Percentiles rank a stretch among this genome's conserved stretches.
phyloP scores from a whole-genome alignment of 2,113 vertebrate species.

The Anolis carolinensis region DNA sequence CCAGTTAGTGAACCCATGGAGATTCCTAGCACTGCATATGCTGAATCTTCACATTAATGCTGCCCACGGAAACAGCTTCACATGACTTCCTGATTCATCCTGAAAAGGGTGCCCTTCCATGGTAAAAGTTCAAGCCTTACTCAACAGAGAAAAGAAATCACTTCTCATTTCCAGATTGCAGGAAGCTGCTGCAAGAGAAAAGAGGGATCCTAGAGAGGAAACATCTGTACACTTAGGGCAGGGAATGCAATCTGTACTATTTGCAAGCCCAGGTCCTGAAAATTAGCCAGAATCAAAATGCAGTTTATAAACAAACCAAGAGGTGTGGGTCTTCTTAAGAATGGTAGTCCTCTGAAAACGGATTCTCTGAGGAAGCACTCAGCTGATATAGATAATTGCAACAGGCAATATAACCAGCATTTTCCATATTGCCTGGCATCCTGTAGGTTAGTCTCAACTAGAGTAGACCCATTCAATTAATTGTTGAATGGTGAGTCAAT shows the following conservation, averaged over 20 bases:
- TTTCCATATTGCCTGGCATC: background rate
- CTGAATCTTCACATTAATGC: background rate
- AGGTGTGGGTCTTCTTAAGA: background rate
- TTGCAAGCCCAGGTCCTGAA: background rate
- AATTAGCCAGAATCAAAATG: background rate
- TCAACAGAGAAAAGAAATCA: conserved; percentile 52
- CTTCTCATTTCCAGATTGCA: conserved; percentile 66
- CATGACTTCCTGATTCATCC: conserved; percentile 26
- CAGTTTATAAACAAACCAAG: background rate
- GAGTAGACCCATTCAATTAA: too few species aligned
- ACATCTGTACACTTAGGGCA: conserved; percentile 70
- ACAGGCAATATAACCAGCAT: background rate
- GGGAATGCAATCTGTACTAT: background rate
- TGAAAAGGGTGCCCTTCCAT: background rate
- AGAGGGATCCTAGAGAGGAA: conserved; percentile 67
- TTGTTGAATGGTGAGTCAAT: too few species aligned
- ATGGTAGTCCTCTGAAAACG: background rate
- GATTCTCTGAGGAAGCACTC: background rate
- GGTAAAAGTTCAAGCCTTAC: conserved; percentile 50
- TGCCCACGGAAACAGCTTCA: background rate
- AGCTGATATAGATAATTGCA: background rate
- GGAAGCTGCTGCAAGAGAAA: conserved; percentile 47
- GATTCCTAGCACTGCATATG: background rate
- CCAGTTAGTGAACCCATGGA: background rate
- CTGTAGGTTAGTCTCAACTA: too few species aligned